Base-by-base conservation (phyloP, 2,113 vertebrate species). In the Scortum barcoo region DNA sequence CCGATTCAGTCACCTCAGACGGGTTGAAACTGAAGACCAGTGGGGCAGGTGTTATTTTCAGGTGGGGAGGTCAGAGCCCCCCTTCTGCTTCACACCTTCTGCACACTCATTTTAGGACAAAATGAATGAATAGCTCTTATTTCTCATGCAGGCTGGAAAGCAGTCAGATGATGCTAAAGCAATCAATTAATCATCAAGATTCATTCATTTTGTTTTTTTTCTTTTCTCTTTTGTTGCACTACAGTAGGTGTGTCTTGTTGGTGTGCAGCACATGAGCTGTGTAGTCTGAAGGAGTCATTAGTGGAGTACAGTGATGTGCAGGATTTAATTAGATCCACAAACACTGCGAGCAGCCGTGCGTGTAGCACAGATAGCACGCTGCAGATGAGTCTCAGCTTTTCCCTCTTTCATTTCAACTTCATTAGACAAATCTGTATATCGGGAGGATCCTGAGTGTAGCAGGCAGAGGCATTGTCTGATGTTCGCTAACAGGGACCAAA, bases 301-400 rank as follows among this genome's bases (percentile, higher is more conserved):
- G 71, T 50, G 46, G 80, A 78, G 68, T n/a, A 63, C 46, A 81
- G 73, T 65, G 53, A 30, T 80, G 81, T 71, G 89, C 72, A 68
- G 77, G 72, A 70, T 90, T 88, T 90, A 89, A 92, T 91, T 83
- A 91, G 72, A 84, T 16, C 53, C 26, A 22, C 53, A 50, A 61
- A 76, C 73, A 75, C 26, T 69, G 79, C 38, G 38, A 79, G 70
- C 84, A 81, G 78, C 77, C 69, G 30, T 72, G 88, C 80, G 68
- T 75, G 83, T 6, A 60, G 82, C 80, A 76, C 68, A 85, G 84
- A 72, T 63, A 51, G 75, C 75, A 73, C 86, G 57, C 68, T 42
- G 86, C 80, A 86, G 75, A 81, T 58, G 77, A 88, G 73, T 82
- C 78, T 61, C 28, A 22, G 60, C 38, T 19, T 44, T 56, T 56